phyloP scores from a whole-genome alignment of 2,888 invertebrate genomes.

The Corbicula japonica region DNA sequence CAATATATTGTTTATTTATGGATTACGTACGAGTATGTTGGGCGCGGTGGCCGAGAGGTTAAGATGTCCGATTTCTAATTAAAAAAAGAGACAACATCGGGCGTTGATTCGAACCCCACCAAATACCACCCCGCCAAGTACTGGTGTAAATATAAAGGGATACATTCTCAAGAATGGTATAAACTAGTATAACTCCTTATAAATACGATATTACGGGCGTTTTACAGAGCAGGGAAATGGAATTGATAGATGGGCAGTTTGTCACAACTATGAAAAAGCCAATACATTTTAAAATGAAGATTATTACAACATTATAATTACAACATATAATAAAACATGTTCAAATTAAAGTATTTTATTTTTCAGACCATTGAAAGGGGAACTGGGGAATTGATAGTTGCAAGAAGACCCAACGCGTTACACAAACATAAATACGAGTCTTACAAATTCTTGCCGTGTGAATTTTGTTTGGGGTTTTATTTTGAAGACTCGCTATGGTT shows the following conservation, averaged over 20 bases:
- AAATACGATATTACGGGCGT: background rate
- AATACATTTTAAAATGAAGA: slow-evolving; percentile 1
- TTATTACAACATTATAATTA: no score
- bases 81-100: background rate
- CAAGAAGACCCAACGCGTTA: background rate
- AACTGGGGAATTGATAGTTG: background rate
- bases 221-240: slow-evolving; percentile 4
- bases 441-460: slow-evolving; percentile 1
- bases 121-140: background rate
- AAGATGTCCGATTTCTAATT: background rate
- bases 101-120: background rate
- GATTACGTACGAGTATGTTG: background rate
- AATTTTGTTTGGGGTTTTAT: slow-evolving; percentile 8
- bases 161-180: background rate
- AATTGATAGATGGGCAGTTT: background rate
- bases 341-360: slow-evolving; percentile 1
- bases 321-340: slow-evolving; percentile 7
- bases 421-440: background rate
- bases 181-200: slow-evolving; percentile 2
- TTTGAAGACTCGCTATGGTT: slow-evolving; percentile 2
- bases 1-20: background rate
- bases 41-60: background rate
- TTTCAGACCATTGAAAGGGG: background rate
- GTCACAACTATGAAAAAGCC: slow-evolving; percentile 4
- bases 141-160: background rate